A percentile compares a stretch with the other conserved stretches of the same genome.
Evolutionary conservation across 2,797 vertebrate genomes (phyloP).

Genomic region (Heteromormyrus szaboi): DNA sequence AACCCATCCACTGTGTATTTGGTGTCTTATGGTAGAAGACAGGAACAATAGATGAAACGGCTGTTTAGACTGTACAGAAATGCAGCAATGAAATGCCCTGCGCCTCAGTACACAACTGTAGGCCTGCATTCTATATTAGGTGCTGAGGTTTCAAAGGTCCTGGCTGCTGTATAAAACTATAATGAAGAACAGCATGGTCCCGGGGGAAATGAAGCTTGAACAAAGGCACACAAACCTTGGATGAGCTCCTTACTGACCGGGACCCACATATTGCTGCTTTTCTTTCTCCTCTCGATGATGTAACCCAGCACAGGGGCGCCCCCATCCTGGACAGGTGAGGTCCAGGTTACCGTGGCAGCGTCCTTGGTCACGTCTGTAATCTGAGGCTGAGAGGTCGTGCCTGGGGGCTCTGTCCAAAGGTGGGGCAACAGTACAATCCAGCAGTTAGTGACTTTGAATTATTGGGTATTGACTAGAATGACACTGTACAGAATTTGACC

Average conservation of each 20-base stretch:
- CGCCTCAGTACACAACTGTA: neutral
- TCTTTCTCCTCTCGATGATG: conserved; percentile 56
- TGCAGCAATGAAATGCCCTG: neutral
- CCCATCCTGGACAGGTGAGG: conserved; percentile 45
- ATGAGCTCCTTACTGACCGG: conserved; percentile 51
- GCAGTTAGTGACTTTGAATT: neutral
- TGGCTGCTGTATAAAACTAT: neutral
- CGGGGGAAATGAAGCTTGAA: neutral
- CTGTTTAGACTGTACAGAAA: neutral
- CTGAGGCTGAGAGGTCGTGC: conserved; percentile 46
- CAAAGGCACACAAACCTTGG: conserved; percentile 46
- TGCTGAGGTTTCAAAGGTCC: neutral
- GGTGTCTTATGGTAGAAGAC: conserved; percentile 37
- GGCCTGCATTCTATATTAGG: neutral
- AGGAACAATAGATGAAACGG: neutral
- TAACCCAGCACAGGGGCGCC: conserved; percentile 53
- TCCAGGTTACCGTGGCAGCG: conserved; percentile 54
- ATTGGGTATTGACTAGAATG: neutral
- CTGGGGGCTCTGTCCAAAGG: conserved; percentile 44
- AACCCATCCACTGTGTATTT: conserved; percentile 48
- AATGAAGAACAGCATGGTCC: neutral
- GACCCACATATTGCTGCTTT: conserved; percentile 57
- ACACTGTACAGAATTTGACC: neutral
- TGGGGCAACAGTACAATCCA: neutral
- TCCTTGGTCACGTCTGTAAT: conserved; percentile 56